Conservation (phyloP, 2,113 vertebrate species). For the Myrmecobius fasciatus region DNA sequence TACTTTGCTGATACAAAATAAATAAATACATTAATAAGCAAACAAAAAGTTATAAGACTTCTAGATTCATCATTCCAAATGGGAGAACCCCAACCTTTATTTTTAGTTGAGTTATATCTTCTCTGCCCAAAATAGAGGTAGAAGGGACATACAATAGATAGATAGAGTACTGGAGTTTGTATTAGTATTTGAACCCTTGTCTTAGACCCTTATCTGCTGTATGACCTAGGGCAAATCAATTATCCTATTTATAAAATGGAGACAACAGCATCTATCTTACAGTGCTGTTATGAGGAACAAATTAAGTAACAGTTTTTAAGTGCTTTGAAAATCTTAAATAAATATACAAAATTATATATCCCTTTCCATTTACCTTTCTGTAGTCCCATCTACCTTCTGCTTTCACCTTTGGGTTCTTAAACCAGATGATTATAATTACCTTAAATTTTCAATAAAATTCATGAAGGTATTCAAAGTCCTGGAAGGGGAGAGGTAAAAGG, state of each 20-base stretch:
- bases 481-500: background rate
- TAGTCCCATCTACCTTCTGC: background rate
- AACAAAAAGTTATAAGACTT: background rate
- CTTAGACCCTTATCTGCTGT: background rate
- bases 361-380: background rate
- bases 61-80: background rate
- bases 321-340: background rate
- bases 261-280: background rate
- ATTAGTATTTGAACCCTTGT: background rate
- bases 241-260: background rate
- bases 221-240: background rate
- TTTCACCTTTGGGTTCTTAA: background rate
- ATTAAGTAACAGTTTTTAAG: background rate
- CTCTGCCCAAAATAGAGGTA: background rate
- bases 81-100: background rate
- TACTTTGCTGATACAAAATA: background rate
- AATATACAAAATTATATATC: background rate
- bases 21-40: background rate
- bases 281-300: background rate
- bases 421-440: background rate
- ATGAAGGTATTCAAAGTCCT: background rate
- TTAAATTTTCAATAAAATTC: background rate
- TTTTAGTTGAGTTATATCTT: background rate
- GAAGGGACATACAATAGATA: background rate
- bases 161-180: background rate